phyloP scores from a whole-genome alignment of 2,797 vertebrate species.

The Falco concolor region DNA sequence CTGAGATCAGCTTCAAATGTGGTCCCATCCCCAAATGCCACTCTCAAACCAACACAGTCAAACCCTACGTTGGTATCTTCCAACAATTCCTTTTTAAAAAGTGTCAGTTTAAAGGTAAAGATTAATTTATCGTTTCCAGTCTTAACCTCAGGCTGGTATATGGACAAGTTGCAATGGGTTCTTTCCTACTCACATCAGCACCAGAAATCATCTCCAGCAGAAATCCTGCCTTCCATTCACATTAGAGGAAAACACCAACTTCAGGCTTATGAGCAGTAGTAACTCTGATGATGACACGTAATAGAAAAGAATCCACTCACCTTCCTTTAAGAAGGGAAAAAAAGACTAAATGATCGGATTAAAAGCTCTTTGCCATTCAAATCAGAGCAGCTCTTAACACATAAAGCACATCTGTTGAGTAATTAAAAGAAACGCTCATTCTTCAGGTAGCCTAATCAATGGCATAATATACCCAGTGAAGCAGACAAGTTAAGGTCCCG shows the following conservation, averaged over 20 bases:
- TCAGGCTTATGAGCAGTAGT: background rate
- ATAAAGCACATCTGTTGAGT: background rate
- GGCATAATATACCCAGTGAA: background rate
- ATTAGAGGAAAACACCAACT: background rate
- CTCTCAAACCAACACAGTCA: conserved; percentile 1
- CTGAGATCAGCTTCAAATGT: conserved; percentile 20
- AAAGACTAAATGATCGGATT: background rate
- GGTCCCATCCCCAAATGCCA: conserved; percentile 30
- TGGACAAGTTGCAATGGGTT: background rate
- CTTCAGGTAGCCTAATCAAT: background rate
- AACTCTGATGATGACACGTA: background rate
- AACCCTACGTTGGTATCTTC: background rate
- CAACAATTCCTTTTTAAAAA: background rate
- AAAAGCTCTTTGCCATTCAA: background rate
- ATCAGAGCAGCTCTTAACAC: conserved; percentile 2
- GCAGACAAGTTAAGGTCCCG: background rate
- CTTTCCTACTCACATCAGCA: background rate
- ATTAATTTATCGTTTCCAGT: conserved; percentile 36
- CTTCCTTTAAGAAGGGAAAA: background rate
- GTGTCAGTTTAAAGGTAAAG: conserved; percentile 50
- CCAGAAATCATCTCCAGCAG: background rate
- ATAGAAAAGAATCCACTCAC: background rate
- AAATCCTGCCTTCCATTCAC: background rate
- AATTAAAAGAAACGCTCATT: background rate
- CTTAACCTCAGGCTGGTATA: background rate